A percentile compares a stretch with the other conserved stretches of the same genome.
Conservation (phyloP, 2,888 invertebrate species). For the Cryptophagus acutangulus region DNA sequence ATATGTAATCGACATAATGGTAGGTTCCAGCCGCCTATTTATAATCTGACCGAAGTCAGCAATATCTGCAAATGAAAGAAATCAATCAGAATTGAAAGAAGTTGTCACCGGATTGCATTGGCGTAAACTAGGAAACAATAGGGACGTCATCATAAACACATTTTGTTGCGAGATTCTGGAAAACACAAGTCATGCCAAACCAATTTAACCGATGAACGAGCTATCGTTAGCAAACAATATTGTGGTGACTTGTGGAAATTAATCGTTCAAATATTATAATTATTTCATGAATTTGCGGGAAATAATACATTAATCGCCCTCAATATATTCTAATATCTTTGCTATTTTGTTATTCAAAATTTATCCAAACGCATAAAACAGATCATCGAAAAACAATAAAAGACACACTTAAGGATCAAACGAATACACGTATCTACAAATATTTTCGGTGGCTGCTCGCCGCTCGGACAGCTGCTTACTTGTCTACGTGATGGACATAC, state of each 20-base stretch:
- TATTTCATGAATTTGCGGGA: constrained; percentile 32
- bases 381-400: no score
- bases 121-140: constrained; percentile 40
- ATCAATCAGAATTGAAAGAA: constrained; percentile 33
- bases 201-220: constrained; percentile 47
- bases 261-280: constrained; percentile 50
- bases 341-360: no score
- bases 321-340: no score
- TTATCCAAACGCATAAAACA: no score
- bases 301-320: constrained; percentile 2
- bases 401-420: no score
- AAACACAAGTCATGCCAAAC: constrained; percentile 47
- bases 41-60: no score
- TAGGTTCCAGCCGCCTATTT: no score
- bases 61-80: constrained; percentile 28
- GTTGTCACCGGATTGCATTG: constrained; percentile 32
- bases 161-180: constrained; percentile 43
- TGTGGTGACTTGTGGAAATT: constrained; percentile 48
- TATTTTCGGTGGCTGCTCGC: no score
- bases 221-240: constrained; percentile 48
- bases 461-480: constrained; percentile 27
- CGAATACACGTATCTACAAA: no score
- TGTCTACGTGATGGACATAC: constrained; percentile 45
- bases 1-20: no score
- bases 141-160: constrained; percentile 50